These are phyloP conservation scores for Montipora cactus DNA, from an alignment of 64 coral and sea anemone genomes.

Conservation along the genomic window DNA sequence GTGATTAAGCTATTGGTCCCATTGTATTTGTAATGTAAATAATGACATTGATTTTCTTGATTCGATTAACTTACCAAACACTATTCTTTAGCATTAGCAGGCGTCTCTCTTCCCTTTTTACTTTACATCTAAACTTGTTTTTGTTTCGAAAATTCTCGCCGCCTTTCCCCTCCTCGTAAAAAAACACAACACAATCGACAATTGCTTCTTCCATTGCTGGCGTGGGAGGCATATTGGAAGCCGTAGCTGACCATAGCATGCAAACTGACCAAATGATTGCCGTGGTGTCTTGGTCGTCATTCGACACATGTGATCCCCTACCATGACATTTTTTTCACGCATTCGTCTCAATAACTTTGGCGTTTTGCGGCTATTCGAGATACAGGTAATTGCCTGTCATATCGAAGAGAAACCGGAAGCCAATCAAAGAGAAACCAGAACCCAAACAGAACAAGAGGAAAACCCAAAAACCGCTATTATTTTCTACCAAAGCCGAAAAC, in stretches of 20 bases:
- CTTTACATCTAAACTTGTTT: background rate
- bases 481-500: background rate
- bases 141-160: background rate
- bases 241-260: background rate
- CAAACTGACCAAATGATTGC: background rate
- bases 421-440: background rate
- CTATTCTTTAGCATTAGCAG: background rate
- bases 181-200: background rate
- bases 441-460: background rate
- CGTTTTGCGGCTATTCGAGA: constrained; percentile 27
- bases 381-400: background rate
- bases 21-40: background rate
- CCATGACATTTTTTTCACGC: background rate
- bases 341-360: constrained; percentile 27
- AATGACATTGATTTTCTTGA: background rate
- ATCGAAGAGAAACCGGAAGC: background rate
- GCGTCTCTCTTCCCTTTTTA: constrained; percentile 12
- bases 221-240: background rate
- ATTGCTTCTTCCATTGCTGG: background rate
- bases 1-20: background rate
- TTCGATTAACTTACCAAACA: constrained; percentile 19
- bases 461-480: background rate
- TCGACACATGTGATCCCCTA: background rate
- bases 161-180: background rate
- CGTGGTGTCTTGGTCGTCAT: background rate